Evolutionary conservation across 1,140 invertebrate species (phyloP), one percentile per base, ranked within the genome.

Genomic region (Aradophagus sp.): DNA sequence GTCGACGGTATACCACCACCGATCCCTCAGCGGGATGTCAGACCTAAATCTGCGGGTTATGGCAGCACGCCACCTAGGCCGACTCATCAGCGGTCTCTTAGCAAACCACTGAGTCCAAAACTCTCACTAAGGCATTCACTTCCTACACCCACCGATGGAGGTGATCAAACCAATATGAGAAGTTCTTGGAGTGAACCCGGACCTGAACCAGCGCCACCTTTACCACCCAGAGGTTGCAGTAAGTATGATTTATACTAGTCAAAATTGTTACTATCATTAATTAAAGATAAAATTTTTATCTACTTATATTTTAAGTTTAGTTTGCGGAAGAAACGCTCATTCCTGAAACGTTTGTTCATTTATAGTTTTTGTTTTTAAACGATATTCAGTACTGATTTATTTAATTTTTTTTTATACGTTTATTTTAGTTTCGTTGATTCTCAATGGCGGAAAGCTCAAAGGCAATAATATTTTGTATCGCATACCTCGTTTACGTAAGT

Each of bases 181-280:
- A 90, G 87, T 53, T 89, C 89, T 0, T 90, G 89, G 89, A 87
- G 88, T 20, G 89, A 90, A 63, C 81, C 85, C 34, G 82, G 84
- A 3, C 71, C 78, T 2, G 89, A 89, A 48, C 87, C 88, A 58
- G 89, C 89, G 0, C 89, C 89, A 2, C 89, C 89, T 0, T 72
- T 90, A 47, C 89, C 89, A 16, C 89, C 89, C 0, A 80, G 89
- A 77, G 88, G 88, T 45, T 87, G 87, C 75, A 88, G 87, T 89
- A 83, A 82, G 86, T 32, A 27, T 8, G 10, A 38, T 36, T 26
- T 50, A 32, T 39, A 36, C 20, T 23, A 5, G 20, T 23, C 20
- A 23, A 23, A n/a, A n/a, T n/a, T n/a, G n/a, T n/a, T n/a, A n/a
- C n/a, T n/a, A n/a, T n/a, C n/a, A n/a, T n/a, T n/a, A n/a, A n/a